Evolutionary conservation across 2,113 vertebrate genomes (phyloP).

Genomic region (Miniopterus natalensis): DNA sequence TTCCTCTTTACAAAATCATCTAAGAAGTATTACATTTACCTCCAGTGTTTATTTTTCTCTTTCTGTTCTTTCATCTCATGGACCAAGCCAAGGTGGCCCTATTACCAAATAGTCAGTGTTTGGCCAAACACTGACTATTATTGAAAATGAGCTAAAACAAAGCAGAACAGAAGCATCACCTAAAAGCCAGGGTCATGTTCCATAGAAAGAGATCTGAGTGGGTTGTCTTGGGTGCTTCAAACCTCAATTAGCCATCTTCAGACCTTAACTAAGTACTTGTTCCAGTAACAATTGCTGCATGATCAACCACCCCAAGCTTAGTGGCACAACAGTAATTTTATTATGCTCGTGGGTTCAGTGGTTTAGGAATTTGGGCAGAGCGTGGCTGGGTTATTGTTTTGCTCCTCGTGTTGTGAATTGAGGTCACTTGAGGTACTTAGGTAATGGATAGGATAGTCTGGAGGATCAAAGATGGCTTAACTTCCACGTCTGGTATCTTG

Average conservation of each 20-base stretch:
- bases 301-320: not conserved
- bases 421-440: not conserved
- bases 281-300: not conserved
- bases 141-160: constrained; percentile 40
- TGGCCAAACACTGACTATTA: not conserved
- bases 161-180: not conserved
- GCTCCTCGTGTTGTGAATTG: not conserved
- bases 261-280: not conserved
- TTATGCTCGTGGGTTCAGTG: constrained; percentile 3
- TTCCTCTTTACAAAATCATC: constrained; percentile 11
- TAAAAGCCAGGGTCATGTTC: not conserved
- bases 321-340: not conserved
- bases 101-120: not conserved
- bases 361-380: not conserved
- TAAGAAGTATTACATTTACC: not conserved
- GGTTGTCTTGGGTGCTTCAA: not conserved
- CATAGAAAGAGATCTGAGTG: not conserved
- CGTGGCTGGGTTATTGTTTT: constrained; percentile 14
- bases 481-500: not conserved
- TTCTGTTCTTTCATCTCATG: constrained; percentile 23
- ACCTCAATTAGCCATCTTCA: constrained; percentile 15
- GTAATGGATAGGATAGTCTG: not conserved
- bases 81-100: not conserved
- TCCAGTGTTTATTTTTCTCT: not conserved
- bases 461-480: constrained; percentile 11